These are phyloP conservation scores for Heterochromis multidens DNA, from an alignment of 2,113 vertebrate species.

Conservation along the genomic window DNA sequence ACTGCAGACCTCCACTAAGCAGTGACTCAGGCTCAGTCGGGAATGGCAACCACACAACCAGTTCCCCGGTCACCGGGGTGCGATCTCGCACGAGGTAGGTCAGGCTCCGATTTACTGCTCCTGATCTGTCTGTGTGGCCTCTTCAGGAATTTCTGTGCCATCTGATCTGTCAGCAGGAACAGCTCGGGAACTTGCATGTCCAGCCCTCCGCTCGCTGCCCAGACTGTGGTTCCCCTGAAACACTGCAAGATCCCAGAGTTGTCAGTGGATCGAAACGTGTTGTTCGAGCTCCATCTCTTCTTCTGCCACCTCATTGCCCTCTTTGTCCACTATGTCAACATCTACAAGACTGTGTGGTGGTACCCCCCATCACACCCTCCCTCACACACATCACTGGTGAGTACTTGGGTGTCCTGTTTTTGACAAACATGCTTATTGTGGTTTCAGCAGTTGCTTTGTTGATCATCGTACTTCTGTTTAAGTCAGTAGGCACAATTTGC, in stretches of 20 bases:
- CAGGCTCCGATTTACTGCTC: background rate
- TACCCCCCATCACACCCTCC: conserved; percentile 93
- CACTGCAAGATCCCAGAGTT: conserved; percentile 97
- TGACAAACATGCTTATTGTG: background rate
- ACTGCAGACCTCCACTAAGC: conserved; percentile 89
- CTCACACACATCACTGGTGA: conserved; percentile 93
- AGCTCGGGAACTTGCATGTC: conserved; percentile 90
- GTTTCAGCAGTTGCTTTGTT: background rate
- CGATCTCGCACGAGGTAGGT: conserved; percentile 88
- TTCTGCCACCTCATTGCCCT: conserved; percentile 95
- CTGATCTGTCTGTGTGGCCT: background rate
- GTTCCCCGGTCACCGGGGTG: conserved; percentile 87
- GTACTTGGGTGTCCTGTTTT: conserved; percentile 20
- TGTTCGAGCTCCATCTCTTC: conserved; percentile 96
- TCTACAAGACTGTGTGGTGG: conserved; percentile 99
- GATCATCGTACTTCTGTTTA: background rate
- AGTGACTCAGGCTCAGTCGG: conserved; percentile 85
- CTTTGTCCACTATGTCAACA: conserved; percentile 98
- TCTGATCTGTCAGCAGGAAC: conserved; percentile 75
- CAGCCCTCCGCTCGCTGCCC: conserved; percentile 91
- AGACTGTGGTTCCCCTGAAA: conserved; percentile 91
- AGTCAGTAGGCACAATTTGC: background rate
- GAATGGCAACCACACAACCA: conserved; percentile 82
- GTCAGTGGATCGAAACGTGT: conserved; percentile 86
- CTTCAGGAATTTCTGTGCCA: background rate